Conservation (phyloP, 2,113 vertebrate genomes). For the Sigmodon hispidus region DNA sequence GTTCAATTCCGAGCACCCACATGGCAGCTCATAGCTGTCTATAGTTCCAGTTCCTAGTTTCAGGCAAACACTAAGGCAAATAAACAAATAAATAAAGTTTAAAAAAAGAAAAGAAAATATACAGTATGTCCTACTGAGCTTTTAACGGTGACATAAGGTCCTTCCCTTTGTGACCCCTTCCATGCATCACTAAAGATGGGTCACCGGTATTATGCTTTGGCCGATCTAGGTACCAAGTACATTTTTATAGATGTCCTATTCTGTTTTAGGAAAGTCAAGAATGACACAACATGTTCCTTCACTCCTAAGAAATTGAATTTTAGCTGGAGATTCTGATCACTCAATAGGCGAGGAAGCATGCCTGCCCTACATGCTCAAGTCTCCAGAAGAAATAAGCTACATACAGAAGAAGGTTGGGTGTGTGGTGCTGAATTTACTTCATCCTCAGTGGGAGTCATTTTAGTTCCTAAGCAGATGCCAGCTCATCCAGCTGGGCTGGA, state of each 20-base stretch:
- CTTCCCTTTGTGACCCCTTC: not conserved
- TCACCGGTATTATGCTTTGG: not conserved
- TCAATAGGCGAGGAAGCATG: not conserved
- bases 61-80: too few species aligned
- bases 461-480: not conserved
- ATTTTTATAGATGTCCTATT: not conserved
- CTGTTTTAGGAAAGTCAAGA: not conserved
- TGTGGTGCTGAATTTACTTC: constrained; percentile 1
- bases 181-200: not conserved
- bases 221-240: not conserved
- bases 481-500: not conserved
- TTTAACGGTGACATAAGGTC: not conserved
- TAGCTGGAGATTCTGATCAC: not conserved
- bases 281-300: not conserved
- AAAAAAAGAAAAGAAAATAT: too few species aligned
- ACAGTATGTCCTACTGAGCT: not conserved
- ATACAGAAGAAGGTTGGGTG: not conserved
- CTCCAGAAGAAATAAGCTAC: not conserved
- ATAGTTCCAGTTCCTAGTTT: too few species aligned
- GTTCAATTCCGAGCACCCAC: too few species aligned
- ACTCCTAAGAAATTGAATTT: not conserved
- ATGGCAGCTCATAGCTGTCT: too few species aligned
- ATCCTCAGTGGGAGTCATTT: not conserved
- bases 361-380: not conserved
- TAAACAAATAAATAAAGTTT: too few species aligned